phyloP scores from a whole-genome alignment of 2,797 vertebrate genomes.

The Epinephelus awoara region DNA sequence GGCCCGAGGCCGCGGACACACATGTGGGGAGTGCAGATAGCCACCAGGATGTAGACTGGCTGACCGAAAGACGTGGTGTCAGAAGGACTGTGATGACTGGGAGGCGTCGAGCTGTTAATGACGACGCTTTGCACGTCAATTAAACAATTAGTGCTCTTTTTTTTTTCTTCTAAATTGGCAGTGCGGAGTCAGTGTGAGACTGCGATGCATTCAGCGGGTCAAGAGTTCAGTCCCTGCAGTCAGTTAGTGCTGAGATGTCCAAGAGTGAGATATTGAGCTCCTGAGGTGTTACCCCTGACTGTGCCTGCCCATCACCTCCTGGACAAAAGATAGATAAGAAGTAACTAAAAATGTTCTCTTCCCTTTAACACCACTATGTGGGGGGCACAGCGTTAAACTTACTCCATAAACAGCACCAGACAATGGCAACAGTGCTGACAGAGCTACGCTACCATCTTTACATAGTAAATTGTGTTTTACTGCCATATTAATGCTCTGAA shows the following conservation, averaged over 20 bases:
- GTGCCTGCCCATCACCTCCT: not conserved
- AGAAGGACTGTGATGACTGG: constrained; percentile 13
- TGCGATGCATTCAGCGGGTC: constrained; percentile 3
- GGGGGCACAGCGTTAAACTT: no score
- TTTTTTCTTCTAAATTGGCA: not conserved
- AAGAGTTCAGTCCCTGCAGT: constrained; percentile 10
- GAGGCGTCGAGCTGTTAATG: constrained; percentile 16
- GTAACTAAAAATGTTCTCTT: not conserved
- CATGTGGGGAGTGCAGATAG: constrained; percentile 47
- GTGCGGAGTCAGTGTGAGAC: not conserved
- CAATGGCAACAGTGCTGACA: no score
- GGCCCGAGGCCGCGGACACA: constrained; percentile 54
- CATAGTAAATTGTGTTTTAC: no score
- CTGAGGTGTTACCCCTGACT: not conserved
- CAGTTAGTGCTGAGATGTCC: constrained; percentile 7
- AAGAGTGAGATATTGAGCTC: constrained; percentile 1
- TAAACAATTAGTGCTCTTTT: constrained; percentile 52
- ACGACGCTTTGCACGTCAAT: constrained; percentile 39
- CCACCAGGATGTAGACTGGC: constrained; percentile 45
- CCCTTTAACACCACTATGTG: not conserved
- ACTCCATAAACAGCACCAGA: no score
- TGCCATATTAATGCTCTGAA: no score
- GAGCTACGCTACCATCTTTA: no score
- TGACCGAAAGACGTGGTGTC: constrained; percentile 34
- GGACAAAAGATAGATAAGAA: not conserved